Evolutionary conservation across 2,113 vertebrate species (phyloP), one percentile per base, ranked within the genome.

Genomic region (Mus spicilegus): DNA sequence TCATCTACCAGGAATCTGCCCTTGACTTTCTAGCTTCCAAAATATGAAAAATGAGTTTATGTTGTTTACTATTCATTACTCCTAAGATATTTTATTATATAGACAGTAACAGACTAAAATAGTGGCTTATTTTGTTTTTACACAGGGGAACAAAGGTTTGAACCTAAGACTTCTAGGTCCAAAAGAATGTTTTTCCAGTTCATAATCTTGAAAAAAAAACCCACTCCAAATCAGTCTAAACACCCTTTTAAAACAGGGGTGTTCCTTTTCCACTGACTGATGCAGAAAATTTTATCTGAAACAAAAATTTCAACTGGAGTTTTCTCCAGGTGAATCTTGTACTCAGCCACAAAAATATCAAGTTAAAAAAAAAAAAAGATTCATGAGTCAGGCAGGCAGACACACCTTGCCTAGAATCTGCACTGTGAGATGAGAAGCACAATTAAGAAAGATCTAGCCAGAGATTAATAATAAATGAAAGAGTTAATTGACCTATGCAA

Each of bases 391-490:
- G 63, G n/a, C 7, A 73, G 36, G 49, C 2, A 81, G 36, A 0
- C 5, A 63, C 33, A 77, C 24, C 7, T 82, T 26, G 17, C 3
- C 28, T 36, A 22, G 30, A 17, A 72, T 24, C 36, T 81, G 5
- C 8, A 77, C 61, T 49, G 19, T 69, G 67, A 93, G 14, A 54
- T 6, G 73, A 5, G 88, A 97, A 97, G 69, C 42, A 56, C 80
- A 96, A 96, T 97, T 98, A 78, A 95, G 86, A 65, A 84, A 96
- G 88, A 93, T 90, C 42, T 93, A 96, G 90, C 93, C 96, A 97
- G 97, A 93, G 28, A 46, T 97, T 98, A 98, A 97, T 97, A 98
- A 98, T 67, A 97, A 84, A 96, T 98, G 89, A 98, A 98, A 96
- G 84, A 95, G 49, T 93, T 96, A 97, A 95, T 51, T 98, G 94